These are phyloP conservation scores for Neoseiulus cucumeris DNA, from an alignment of 1,140 invertebrate species.

Conservation along the genomic window DNA sequence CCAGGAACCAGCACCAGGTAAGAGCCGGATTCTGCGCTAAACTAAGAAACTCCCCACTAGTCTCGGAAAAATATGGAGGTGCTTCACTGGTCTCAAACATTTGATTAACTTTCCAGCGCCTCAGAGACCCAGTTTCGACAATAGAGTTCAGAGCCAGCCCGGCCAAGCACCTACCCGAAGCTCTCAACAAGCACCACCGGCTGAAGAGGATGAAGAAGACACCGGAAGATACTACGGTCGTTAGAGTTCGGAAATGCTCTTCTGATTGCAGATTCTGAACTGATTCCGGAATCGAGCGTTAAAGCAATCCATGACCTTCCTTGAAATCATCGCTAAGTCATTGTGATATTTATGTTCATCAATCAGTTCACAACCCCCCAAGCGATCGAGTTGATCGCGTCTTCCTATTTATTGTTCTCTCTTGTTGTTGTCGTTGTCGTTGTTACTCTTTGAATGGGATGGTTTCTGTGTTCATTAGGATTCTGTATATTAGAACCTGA, in stretches of 20 bases:
- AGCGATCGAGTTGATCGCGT: too few relatives aligned
- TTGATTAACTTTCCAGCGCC: background rate
- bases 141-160: background rate
- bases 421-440: too few relatives aligned
- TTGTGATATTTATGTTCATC: conserved; percentile 10
- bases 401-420: too few relatives aligned
- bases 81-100: background rate
- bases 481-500: too few relatives aligned
- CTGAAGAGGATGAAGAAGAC: background rate
- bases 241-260: background rate
- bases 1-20: background rate
- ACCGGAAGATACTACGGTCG: background rate
- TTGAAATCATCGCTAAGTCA: conserved; percentile 1
- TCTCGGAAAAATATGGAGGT: background rate
- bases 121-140: background rate
- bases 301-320: background rate
- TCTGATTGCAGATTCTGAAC: background rate
- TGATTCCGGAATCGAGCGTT: background rate
- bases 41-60: background rate
- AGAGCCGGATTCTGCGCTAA: background rate
- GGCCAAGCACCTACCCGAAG: background rate
- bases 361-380: background rate
- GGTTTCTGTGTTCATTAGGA: too few relatives aligned
- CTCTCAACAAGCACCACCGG: background rate
- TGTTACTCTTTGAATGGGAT: too few relatives aligned